A percentile compares a stretch with the other conserved stretches of the same genome.
phyloP scores from a whole-genome alignment of 1,140 invertebrate species.

The Oscheius sp. region DNA sequence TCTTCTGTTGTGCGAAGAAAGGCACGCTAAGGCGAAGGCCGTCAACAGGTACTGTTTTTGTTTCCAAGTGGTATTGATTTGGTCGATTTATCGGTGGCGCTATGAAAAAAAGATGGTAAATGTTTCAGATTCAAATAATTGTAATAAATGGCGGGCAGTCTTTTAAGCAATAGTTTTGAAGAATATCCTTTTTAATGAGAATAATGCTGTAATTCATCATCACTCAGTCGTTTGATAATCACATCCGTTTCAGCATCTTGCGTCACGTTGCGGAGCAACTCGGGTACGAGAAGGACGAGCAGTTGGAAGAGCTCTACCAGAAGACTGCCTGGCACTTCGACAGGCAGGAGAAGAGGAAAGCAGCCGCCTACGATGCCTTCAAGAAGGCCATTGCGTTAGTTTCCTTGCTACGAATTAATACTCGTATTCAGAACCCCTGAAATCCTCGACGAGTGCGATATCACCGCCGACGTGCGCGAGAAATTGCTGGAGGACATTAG shows the following conservation, averaged over 20 bases:
- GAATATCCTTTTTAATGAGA: too few species aligned
- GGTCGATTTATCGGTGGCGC: too few species aligned
- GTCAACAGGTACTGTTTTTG: constrained; percentile 14
- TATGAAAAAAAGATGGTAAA: too few species aligned
- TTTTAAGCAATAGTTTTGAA: too few species aligned
- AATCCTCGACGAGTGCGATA: constrained; percentile 89
- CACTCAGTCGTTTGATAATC: too few species aligned
- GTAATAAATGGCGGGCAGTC: too few species aligned
- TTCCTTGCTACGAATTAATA: constrained; percentile 15
- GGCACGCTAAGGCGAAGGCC: constrained; percentile 96
- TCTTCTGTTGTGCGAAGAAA: constrained; percentile 93
- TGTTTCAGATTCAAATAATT: too few species aligned
- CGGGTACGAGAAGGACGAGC: constrained; percentile 82
- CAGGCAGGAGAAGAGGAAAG: constrained; percentile 91
- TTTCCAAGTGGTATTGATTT: too few species aligned
- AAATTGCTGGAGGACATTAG: constrained; percentile 90
- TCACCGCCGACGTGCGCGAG: constrained; percentile 87
- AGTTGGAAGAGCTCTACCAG: constrained; percentile 89
- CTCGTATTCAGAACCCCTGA: constrained; percentile 74
- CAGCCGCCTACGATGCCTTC: constrained; percentile 93
- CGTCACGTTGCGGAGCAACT: constrained; percentile 93
- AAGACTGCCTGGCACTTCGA: constrained; percentile 99
- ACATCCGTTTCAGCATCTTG: constrained; percentile 93
- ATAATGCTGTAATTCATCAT: too few species aligned
- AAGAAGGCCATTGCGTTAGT: constrained; percentile 93